Evolutionary conservation across 2,888 invertebrate species (phyloP).

Genomic region (Drosophila nr. perissopoda): DNA sequence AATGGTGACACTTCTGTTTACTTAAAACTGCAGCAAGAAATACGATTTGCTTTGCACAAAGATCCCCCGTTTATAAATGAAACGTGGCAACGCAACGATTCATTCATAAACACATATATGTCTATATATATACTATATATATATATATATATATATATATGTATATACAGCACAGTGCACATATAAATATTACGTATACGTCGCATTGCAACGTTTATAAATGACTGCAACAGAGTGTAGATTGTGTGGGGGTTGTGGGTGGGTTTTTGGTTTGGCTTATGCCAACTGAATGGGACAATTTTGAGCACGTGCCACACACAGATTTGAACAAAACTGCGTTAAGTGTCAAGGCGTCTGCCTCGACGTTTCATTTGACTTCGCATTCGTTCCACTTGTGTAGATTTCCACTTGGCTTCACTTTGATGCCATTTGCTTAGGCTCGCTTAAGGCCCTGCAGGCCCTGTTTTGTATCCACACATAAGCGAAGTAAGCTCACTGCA

Average conservation of each 20-base stretch:
- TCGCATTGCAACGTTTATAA: constrained; percentile 63
- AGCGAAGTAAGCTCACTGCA: constrained; percentile 39
- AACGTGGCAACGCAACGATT: constrained; percentile 26
- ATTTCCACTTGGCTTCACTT: constrained; percentile 32
- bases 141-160: constrained; percentile 16
- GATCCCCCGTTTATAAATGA: constrained; percentile 64
- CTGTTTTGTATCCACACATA: constrained; percentile 18
- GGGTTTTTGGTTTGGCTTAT: constrained; percentile 42
- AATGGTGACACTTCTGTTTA: constrained; percentile 64
- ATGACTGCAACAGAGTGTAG: constrained; percentile 46
- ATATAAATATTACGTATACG: constrained; percentile 48
- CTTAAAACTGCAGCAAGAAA: constrained; percentile 68
- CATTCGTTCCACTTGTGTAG: constrained; percentile 23
- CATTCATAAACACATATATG: constrained; percentile 18
- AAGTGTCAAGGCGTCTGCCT: constrained; percentile 39
- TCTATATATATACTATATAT: background rate
- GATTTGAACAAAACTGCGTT: constrained; percentile 10
- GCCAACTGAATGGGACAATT: constrained; percentile 72
- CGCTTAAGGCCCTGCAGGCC: constrained; percentile 7
- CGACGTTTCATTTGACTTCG: constrained; percentile 52
- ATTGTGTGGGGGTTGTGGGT: background rate
- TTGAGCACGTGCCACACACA: constrained; percentile 21
- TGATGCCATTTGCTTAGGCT: constrained; percentile 54
- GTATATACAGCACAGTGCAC: background rate
- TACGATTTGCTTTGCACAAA: constrained; percentile 51